Base-by-base conservation (phyloP, 53 echinoderm and acorn worm species). In the Echinarachnius parma region DNA sequence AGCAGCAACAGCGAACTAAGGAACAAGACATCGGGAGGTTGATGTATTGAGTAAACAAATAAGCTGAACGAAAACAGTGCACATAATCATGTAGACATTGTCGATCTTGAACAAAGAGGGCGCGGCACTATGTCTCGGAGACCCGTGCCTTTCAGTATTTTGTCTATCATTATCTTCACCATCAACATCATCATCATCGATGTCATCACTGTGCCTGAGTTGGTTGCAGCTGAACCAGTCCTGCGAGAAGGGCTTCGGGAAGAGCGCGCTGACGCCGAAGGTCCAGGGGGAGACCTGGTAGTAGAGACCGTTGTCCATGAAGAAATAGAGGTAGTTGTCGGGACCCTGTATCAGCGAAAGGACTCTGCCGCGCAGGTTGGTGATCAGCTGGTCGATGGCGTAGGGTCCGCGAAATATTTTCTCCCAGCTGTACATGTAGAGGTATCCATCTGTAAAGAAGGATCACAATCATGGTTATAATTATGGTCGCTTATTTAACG, bases 321-420 rank as follows among this genome's bases (percentile, higher is more conserved):
- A 96, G 77, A 96, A 87, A 32, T 96, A 91, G 13, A 96, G 79
- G 58, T 87, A 87, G 55, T 91, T 81, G 50, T 96, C 96, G 3
- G 71, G 53, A 46, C 79, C 78, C 48, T 96, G 91, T 16, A 87
- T 39, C 20, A 80, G 71, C 15, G 81, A 62, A 1, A 75, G 66
- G 2, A 91, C 74, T 36, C 82, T 80, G 20, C 23, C 39, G 10
- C 79, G 74, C 1, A 87, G 64, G 7, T 82, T 84, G 3, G 58
- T 28, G 27, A 90, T 86, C 26, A 80, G 32, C 3, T 69, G 65
- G 7, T 47, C 33, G 19, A 84, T 59, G 1, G 18, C 39, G 35
- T 59, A 87, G 0, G 96, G 87, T 0, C 96, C 96, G 21, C 81
- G 82, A 58, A 96, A 62, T 0, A 33, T n/a, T 2, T 53, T 29